Evolutionary conservation across 2,797 vertebrate genomes (phyloP).

Genomic region (Sebastes vulpes): DNA sequence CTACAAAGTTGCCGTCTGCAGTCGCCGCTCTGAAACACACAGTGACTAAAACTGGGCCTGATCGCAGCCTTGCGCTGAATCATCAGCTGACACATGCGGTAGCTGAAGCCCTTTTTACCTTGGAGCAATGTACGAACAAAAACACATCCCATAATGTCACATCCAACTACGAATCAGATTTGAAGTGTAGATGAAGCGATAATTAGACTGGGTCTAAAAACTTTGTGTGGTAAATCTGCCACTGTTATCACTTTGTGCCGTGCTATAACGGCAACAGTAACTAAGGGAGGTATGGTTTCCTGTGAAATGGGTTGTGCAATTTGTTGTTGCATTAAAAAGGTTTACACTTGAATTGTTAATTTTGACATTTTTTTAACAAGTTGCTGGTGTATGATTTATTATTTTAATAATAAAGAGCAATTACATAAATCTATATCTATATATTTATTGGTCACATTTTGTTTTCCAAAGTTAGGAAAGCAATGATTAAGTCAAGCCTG

Average conservation of each 20-base stretch:
- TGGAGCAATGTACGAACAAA: slow-evolving; percentile 18
- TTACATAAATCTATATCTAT: no score
- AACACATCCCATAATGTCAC: slow-evolving; percentile 17
- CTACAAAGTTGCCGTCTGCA: slow-evolving; percentile 17
- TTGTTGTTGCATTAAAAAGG: no score
- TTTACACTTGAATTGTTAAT: no score
- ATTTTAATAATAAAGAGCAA: fast-evolving
- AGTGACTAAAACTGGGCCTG: slow-evolving; percentile 36
- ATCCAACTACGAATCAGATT: not conserved
- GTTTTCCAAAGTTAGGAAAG: no score
- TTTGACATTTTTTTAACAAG: no score
- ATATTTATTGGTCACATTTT: no score
- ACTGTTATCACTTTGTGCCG: not conserved
- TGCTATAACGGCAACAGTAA: not conserved
- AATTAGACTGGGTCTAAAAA: not conserved
- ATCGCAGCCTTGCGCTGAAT: slow-evolving; percentile 55
- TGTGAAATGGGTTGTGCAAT: not conserved
- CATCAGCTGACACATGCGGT: slow-evolving; percentile 47
- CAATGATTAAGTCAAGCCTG: no score
- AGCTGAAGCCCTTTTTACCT: slow-evolving; percentile 32
- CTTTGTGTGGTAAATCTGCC: not conserved
- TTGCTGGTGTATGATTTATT: no score
- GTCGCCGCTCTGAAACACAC: slow-evolving; percentile 9
- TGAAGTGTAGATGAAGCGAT: not conserved
- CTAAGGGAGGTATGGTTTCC: not conserved